Conservation (phyloP, 2,797 vertebrate species). For the Acridotheres tristis region DNA sequence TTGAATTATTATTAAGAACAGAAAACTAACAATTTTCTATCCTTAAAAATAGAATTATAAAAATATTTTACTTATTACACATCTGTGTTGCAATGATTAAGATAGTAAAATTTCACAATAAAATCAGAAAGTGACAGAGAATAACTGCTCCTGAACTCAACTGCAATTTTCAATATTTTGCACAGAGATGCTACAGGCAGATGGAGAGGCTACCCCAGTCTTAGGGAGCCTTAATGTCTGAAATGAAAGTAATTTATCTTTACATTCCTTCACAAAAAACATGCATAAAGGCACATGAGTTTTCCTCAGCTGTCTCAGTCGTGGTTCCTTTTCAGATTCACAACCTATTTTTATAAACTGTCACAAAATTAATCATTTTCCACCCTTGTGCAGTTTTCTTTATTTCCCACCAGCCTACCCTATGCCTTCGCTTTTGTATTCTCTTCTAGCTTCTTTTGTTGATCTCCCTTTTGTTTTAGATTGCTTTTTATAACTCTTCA, state of each 20-base stretch:
- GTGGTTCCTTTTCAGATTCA: neutral
- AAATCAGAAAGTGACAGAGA: neutral
- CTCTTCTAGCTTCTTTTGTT: neutral
- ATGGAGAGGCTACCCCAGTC: neutral
- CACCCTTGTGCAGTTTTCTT: neutral
- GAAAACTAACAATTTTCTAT: neutral
- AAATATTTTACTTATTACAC: neutral
- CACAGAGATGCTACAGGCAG: neutral
- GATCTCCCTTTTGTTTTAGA: constrained; percentile 13
- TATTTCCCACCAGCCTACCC: neutral
- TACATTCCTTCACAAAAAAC: neutral
- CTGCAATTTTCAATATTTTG: neutral
- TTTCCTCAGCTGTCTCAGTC: neutral
- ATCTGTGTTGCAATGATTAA: neutral
- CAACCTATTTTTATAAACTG: neutral
- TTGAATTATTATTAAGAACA: neutral
- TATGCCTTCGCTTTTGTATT: neutral
- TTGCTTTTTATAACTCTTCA: constrained; percentile 40
- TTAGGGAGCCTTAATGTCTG: neutral
- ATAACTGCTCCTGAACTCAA: neutral
- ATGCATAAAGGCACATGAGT: neutral
- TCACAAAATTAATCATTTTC: constrained; percentile 26
- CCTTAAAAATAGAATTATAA: neutral
- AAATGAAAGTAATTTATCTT: neutral
- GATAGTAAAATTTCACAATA: neutral